Evolutionary conservation across 1,140 invertebrate species (phyloP).

Genomic region (Macrobrachium nipponense): DNA sequence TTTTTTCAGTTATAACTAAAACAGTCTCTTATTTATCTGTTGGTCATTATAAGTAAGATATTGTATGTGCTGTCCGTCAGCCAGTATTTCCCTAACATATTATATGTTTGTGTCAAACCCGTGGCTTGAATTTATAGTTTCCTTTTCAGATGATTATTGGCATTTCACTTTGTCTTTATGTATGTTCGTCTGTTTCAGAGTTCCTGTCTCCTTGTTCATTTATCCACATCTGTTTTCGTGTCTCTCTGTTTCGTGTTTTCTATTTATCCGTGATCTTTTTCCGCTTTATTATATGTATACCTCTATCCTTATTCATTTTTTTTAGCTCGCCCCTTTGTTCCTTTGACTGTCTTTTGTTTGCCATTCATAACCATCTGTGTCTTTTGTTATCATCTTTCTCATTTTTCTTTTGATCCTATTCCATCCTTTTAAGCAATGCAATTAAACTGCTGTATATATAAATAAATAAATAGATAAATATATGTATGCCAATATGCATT

Average conservation of each 20-base stretch:
- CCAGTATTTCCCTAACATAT: too few species aligned
- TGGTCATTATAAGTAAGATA: too few species aligned
- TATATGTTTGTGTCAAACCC: too few species aligned
- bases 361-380: too few species aligned
- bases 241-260: not conserved
- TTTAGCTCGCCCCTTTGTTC: not conserved
- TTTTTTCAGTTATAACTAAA: too few species aligned
- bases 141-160: too few species aligned
- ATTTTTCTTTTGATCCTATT: not conserved
- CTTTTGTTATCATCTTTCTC: not conserved
- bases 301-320: not conserved
- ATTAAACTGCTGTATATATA: not conserved
- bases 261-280: not conserved
- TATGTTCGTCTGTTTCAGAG: conserved; percentile 7
- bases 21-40: too few species aligned
- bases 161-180: not conserved
- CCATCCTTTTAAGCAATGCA: not conserved
- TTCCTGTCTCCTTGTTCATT: not conserved
- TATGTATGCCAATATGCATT: too few species aligned
- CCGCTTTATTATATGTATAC: not conserved
- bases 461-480: not conserved
- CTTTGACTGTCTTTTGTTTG: not conserved
- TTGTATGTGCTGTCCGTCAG: too few species aligned
- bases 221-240: not conserved
- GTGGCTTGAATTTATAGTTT: too few species aligned